Evolutionary conservation across 1,140 invertebrate genomes (phyloP).

Genomic region (Frieseomelitta varia): DNA sequence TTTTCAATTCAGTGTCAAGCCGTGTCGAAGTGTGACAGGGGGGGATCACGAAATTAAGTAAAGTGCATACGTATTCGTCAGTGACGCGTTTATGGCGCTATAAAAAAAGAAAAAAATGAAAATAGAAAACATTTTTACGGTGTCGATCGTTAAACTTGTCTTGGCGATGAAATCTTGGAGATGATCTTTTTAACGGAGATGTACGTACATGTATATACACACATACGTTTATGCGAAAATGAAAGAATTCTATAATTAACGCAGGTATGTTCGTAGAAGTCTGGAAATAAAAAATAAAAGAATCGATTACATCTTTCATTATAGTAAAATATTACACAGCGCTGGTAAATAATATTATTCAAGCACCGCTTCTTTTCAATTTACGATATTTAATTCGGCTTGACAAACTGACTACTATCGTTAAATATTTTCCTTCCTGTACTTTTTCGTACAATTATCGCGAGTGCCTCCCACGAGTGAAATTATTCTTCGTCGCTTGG

Average conservation of each 20-base stretch:
- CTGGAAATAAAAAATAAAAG: too few relatives aligned
- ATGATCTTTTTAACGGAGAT: constrained; percentile 54
- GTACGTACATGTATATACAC: constrained; percentile 51
- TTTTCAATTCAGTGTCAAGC: not conserved
- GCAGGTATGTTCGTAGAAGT: too few relatives aligned
- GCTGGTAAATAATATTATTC: too few relatives aligned
- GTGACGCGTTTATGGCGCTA: constrained; percentile 59
- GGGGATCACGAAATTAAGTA: constrained; percentile 12
- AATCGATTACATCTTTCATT: too few relatives aligned
- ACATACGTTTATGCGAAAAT: not conserved
- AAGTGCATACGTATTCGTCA: constrained; percentile 52
- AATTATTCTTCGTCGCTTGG: too few relatives aligned
- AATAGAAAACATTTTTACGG: constrained; percentile 74
- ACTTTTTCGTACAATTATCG: too few relatives aligned
- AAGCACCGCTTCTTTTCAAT: too few relatives aligned
- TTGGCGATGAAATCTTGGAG: constrained; percentile 29
- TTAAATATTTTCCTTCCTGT: too few relatives aligned
- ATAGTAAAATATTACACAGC: too few relatives aligned
- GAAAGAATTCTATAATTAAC: not conserved
- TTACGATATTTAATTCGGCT: too few relatives aligned
- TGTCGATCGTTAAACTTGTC: constrained; percentile 72
- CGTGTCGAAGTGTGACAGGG: not conserved
- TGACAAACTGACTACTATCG: too few relatives aligned
- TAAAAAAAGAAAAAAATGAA: constrained; percentile 73
- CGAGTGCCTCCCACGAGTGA: too few relatives aligned